Evolutionary conservation across 2,888 invertebrate species (phyloP), one percentile per base, ranked within the genome.

Genomic region (Phytoseiulus persimilis): DNA sequence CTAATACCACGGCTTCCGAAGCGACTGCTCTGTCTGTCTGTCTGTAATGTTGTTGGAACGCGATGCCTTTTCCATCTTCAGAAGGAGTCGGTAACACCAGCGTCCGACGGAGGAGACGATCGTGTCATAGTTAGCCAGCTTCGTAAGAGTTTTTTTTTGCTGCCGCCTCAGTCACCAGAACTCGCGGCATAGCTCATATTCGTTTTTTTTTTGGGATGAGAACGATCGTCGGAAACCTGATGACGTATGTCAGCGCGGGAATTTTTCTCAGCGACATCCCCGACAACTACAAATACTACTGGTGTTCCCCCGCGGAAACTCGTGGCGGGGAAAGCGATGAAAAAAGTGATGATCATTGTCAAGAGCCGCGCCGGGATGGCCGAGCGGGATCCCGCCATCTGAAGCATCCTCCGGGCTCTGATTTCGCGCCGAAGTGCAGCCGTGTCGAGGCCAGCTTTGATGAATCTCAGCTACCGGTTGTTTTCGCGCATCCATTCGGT

Each of bases 11-110:
- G 65, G 28, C 65, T 46, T 46, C 46, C 46, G 14, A 46, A 6
- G 14, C 46, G 46, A 14, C 46, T n/a, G n/a, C n/a, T n/a, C n/a
- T n/a, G n/a, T n/a, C n/a, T n/a, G n/a, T n/a, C n/a, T 65, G 65
- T 65, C 65, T 65, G 65, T 65, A 65, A 65, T 65, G 65, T 65
- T 65, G 65, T 65, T 65, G 65, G 65, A 65, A 65, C 65, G 65
- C 65, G 65, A 65, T 65, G 65, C 65, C 65, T 65, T 65, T 65
- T 65, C 65, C 65, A 65, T 65, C 65, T 65, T 65, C 65, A 65
- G 65, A 65, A 65, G 65, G 18, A 65, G 28, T 65, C 65, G 65
- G 65, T 23, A 18, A 18, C 65, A 18, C 9, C 65, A 23, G 65
- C 65, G 28, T 6, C 14, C 65, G 18, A 23, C 65, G 65, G 18